phyloP scores from a whole-genome alignment of 2,797 vertebrate species.

The Tokudaia tokunoshimensis region DNA sequence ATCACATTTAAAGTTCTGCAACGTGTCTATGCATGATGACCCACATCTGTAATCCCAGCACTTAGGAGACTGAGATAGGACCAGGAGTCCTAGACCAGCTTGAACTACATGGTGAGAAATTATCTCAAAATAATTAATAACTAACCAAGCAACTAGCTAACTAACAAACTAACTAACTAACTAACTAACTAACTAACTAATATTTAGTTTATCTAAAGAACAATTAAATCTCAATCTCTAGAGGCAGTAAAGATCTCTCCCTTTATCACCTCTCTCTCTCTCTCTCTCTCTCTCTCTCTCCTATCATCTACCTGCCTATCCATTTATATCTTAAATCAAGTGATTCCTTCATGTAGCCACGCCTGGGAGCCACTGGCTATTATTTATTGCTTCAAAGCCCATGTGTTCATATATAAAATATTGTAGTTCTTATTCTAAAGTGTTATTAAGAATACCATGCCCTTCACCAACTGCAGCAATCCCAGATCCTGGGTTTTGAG shows the following conservation, averaged over 20 bases:
- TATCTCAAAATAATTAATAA: not conserved
- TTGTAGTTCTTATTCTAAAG: not conserved
- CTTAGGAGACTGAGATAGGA: not conserved
- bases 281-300: not conserved
- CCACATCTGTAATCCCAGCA: not conserved
- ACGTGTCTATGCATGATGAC: not conserved
- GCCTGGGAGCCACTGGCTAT: not conserved
- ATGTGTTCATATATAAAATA: not conserved
- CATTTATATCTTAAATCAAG: not conserved
- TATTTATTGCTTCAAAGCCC: not conserved
- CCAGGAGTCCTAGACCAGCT: not conserved
- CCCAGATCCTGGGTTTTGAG: not conserved
- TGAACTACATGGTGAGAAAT: not conserved
- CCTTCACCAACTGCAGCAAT: not conserved
- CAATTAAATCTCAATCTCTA: conserved; percentile 20
- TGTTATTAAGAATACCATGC: not conserved
- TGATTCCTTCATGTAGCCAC: not conserved
- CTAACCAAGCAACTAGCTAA: not conserved
- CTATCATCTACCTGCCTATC: not conserved
- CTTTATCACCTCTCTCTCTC: not conserved
- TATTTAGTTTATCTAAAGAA: not conserved
- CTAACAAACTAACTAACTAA: not conserved
- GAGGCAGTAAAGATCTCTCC: not conserved
- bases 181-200: not conserved
- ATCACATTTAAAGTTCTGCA: conserved; percentile 4